Evolutionary conservation across 1,140 invertebrate species (phyloP).

Genomic region (Cryptotermes secundus): DNA sequence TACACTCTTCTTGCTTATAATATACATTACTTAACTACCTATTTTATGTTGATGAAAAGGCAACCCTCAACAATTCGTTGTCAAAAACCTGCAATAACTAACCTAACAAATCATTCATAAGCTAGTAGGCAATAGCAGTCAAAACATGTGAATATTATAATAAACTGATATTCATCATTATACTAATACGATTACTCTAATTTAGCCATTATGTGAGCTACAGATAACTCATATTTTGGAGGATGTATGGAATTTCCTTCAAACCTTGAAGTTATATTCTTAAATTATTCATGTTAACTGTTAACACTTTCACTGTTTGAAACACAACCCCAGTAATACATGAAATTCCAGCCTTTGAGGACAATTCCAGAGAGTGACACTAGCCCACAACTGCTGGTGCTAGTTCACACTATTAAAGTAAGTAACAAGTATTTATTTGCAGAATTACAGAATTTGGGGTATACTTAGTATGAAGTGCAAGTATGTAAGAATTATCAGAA

Average conservation of each 20-base stretch:
- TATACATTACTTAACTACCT: background rate
- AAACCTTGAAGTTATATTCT: no score
- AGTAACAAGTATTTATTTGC: no score
- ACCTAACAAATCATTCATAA: background rate
- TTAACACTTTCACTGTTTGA: no score
- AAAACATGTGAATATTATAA: background rate
- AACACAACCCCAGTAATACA: background rate
- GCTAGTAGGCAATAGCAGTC: background rate
- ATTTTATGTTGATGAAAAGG: background rate
- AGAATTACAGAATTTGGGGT: no score
- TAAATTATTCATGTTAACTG: no score
- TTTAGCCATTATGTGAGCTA: background rate
- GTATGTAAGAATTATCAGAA: no score
- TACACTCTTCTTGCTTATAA: no score
- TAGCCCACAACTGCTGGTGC: no score
- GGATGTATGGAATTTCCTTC: constrained; percentile 3
- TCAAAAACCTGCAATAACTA: background rate
- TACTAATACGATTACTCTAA: background rate
- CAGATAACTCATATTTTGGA: background rate
- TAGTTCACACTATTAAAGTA: no score
- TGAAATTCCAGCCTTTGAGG: constrained; percentile 4
- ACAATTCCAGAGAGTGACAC: background rate
- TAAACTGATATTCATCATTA: background rate
- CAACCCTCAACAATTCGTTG: background rate
- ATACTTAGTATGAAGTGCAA: no score